A percentile compares a stretch with the other conserved stretches of the same genome.
These are phyloP conservation scores for Tetheella fluctuosa DNA, from an alignment of 2,888 invertebrate species.

Conservation along the genomic window DNA sequence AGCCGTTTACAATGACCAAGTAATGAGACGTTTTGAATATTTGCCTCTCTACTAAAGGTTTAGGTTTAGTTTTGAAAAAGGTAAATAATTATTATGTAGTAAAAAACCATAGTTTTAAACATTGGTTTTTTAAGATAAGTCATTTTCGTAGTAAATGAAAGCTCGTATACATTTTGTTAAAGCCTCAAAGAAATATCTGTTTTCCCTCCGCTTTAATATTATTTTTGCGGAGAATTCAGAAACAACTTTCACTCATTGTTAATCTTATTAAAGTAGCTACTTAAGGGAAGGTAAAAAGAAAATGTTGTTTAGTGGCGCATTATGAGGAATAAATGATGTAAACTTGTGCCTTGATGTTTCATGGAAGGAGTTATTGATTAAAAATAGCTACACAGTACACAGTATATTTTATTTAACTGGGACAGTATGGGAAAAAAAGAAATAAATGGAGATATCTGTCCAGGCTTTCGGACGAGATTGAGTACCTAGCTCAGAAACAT, in stretches of 20 bases:
- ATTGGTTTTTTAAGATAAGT: no score
- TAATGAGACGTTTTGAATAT: constrained; percentile 18
- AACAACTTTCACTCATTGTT: constrained; percentile 30
- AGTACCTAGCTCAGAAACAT: no score
- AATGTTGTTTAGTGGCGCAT: not conserved
- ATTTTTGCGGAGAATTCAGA: constrained; percentile 34
- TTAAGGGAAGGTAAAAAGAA: not conserved
- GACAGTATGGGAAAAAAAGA: no score
- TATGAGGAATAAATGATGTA: not conserved
- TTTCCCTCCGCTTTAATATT: constrained; percentile 31
- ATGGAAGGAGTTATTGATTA: not conserved
- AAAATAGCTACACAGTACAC: no score
- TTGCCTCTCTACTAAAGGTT: constrained; percentile 12
- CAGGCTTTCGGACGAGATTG: no score
- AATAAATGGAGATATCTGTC: no score
- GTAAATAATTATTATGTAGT: no score
- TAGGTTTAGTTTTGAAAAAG: no score
- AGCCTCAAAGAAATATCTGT: constrained; percentile 31
- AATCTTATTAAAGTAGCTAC: constrained; percentile 33
- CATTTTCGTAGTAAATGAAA: no score
- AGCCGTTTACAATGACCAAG: constrained; percentile 44
- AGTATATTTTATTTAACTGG: no score
- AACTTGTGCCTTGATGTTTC: not conserved
- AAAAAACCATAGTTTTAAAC: no score
- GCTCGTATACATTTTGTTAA: no score